phyloP scores from a whole-genome alignment of 2,113 vertebrate species.

The Dicrurus megarhynchus region DNA sequence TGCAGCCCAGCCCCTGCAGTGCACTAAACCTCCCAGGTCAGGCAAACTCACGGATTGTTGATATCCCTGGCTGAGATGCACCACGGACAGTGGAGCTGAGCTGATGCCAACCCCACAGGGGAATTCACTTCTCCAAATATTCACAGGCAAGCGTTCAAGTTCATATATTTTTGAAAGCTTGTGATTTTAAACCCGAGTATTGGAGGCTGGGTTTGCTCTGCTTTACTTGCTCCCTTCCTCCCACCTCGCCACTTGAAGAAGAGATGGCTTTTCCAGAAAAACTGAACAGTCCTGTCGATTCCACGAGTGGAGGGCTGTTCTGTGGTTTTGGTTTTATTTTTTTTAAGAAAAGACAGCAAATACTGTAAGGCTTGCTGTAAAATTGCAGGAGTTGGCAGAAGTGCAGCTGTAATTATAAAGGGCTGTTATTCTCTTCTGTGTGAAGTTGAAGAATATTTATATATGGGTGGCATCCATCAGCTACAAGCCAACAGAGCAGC shows the following conservation, averaged over 20 bases:
- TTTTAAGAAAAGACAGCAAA: not conserved
- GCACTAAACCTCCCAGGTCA: not conserved
- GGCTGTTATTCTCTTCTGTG: not conserved
- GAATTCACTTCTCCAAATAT: not conserved
- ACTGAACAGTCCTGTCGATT: not conserved
- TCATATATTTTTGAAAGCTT: not conserved
- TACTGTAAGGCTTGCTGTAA: not conserved
- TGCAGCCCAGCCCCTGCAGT: not conserved
- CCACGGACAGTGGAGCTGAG: accelerated
- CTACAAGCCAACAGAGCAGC: not conserved
- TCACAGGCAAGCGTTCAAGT: not conserved
- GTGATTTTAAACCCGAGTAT: not conserved
- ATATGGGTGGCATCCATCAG: not conserved
- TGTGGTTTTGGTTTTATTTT: not conserved
- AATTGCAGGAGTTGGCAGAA: not conserved
- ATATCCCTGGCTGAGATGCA: not conserved
- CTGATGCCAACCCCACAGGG: not conserved
- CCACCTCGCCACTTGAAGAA: not conserved
- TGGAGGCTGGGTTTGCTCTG: not conserved
- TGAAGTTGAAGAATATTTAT: not conserved
- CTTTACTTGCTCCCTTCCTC: not conserved
- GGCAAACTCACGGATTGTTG: accelerated
- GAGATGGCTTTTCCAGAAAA: not conserved
- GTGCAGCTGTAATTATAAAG: not conserved
- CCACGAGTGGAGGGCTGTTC: not conserved